Conservation (phyloP, 2,888 invertebrate species). For the Agrenia bidenticulata region DNA sequence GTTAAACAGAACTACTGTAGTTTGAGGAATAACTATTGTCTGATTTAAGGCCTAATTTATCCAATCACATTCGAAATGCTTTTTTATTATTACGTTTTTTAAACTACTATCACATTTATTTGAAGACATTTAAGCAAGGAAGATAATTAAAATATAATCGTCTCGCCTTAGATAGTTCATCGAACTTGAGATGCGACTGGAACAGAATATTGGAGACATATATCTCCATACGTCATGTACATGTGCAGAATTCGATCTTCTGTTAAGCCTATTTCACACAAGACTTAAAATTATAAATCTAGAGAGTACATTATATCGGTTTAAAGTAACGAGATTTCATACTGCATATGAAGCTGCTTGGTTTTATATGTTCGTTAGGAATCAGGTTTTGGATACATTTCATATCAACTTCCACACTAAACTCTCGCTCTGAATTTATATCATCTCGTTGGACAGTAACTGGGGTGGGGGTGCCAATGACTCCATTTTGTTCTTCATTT, state of each 20-base stretch:
- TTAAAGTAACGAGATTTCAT: no score
- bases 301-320: no score
- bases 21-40: no score
- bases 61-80: no score
- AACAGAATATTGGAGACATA: slow-evolving; percentile 41
- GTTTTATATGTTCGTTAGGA: slow-evolving; percentile 35
- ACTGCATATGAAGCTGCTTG: slow-evolving; percentile 37
- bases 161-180: not conserved
- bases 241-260: slow-evolving; percentile 35
- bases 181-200: slow-evolving; percentile 19
- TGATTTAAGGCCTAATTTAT: no score
- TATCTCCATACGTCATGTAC: slow-evolving; percentile 39
- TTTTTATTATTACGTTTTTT: no score
- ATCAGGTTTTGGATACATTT: slow-evolving; percentile 38
- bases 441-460: no score
- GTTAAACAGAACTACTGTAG: no score
- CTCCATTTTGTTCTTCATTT: slow-evolving; percentile 17
- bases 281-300: no score
- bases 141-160: not conserved
- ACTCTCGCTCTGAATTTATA: slow-evolving; percentile 1
- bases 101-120: no score
- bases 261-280: slow-evolving; percentile 37
- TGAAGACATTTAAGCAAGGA: no score
- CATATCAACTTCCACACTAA: slow-evolving; percentile 41
- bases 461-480: not conserved